Base-by-base conservation (phyloP, 2,113 vertebrate genomes). In the Esox niger region DNA sequence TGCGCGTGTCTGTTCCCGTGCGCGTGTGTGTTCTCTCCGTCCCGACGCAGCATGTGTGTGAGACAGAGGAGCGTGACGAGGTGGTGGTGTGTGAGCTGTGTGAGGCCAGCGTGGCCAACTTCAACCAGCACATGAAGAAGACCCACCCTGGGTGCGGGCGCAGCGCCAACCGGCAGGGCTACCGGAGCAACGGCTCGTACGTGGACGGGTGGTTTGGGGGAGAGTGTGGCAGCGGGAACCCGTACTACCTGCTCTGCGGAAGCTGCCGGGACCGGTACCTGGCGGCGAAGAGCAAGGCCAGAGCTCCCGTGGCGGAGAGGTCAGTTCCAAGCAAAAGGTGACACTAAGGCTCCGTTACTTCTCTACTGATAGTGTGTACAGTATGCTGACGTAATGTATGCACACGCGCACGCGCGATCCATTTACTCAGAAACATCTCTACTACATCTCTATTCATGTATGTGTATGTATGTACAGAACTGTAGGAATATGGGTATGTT, bases 61-160 rank as follows among this genome's bases (percentile, higher is more conserved):
- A 99, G 78, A 89, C 95, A 0, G 97, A 99, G 72, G 97, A 99
- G 47, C 91, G 95, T 17, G 97, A 98, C 62, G 96, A 99, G 73
- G 94, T 97, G 59, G 96, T 99, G 13, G 93, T 97, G 27, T 99
- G 97, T 56, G 97, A 98, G 76, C 79, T 99, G 67, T 99, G 97
- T 10, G 97, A 98, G 20, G 93, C 92, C 75, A 98, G 92, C 0
- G 96, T 98, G 13, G 91, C 94, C 64, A 97, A 95, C 88, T 99
- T 99, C 88, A 99, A 98, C 71, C 95, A 98, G 54, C 97, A 99
- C 86, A 99, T 99, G 97, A 98, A 98, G 83, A 95, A 95, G 84
- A 95, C 94, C 62, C 97, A 99, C 73, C 95, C 97, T 0, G 97
- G 97, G 71, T 99, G 97, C 0, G 96, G 97, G 0, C 95, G 95